Percentiles rank a stretch among this genome's conserved stretches.
Conservation (phyloP, 2,797 vertebrate species). For the Rallus crepitans region DNA sequence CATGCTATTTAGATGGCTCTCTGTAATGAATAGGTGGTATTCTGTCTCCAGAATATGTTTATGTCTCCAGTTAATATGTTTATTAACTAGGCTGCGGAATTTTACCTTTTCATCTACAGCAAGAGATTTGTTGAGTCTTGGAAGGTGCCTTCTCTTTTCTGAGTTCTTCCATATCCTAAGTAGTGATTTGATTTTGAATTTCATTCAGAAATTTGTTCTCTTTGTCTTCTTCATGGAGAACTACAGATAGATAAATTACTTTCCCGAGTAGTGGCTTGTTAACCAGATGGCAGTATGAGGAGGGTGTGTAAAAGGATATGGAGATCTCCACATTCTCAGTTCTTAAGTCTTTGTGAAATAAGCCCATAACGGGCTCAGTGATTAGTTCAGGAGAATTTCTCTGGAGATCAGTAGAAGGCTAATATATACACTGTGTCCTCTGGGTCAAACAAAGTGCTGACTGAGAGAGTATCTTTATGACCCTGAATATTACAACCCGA, state of each 20-base stretch:
- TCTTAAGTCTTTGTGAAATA: constrained; percentile 20
- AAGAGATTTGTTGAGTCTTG: not conserved
- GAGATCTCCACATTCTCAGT: not conserved
- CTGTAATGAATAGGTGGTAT: not conserved
- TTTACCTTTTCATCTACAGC: not conserved
- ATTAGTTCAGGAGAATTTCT: constrained; percentile 49
- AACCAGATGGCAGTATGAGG: not conserved
- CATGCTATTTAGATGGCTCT: not conserved
- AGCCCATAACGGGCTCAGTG: not conserved
- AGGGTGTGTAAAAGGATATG: constrained; percentile 9
- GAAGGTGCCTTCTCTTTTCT: not conserved
- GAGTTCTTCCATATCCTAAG: not conserved
- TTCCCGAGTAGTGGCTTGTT: not conserved
- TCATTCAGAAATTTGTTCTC: not conserved
- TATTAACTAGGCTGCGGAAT: not conserved
- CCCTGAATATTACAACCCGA: not conserved
- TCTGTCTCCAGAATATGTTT: not conserved
- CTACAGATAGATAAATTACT: not conserved
- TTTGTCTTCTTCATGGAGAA: not conserved
- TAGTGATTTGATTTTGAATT: not conserved
- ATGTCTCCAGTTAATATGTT: not conserved
- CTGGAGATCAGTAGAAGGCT: not conserved
- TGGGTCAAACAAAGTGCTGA: not conserved
- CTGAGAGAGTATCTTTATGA: not conserved
- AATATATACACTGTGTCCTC: not conserved